phyloP scores from a whole-genome alignment of 1,140 invertebrate species.

The Orius insidiosus region DNA sequence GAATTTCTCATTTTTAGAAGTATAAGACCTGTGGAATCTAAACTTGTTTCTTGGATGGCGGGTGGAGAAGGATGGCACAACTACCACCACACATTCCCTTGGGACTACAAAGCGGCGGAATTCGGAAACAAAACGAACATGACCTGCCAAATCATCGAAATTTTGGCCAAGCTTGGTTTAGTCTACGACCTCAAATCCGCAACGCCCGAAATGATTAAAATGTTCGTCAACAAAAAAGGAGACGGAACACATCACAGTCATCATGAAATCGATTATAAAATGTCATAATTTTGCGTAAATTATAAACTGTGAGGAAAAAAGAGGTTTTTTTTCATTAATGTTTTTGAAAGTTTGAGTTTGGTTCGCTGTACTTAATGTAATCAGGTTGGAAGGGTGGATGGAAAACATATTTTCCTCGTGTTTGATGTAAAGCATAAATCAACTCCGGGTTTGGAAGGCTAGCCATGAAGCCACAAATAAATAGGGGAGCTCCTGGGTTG shows the following conservation, averaged over 20 bases:
- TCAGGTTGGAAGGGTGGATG: background rate
- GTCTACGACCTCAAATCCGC: slow-evolving; percentile 42
- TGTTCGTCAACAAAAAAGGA: no score
- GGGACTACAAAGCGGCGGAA: slow-evolving; percentile 66
- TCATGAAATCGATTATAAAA: background rate
- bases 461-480: no score
- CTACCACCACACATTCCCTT: slow-evolving; percentile 82
- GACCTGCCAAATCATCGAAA: slow-evolving; percentile 31
- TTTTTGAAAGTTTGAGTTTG: background rate
- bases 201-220: slow-evolving; percentile 34
- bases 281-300: background rate
- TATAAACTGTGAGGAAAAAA: background rate
- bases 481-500: no score
- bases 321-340: background rate
- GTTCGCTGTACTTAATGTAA: background rate
- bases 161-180: slow-evolving; percentile 38
- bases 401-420: no score
- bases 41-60: slow-evolving; percentile 46
- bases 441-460: no score
- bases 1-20: slow-evolving; percentile 29
- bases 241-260: no score
- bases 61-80: slow-evolving; percentile 84
- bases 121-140: slow-evolving; percentile 30
- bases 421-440: no score
- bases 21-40: slow-evolving; percentile 53